Evolutionary conservation across 1,140 invertebrate genomes (phyloP), one percentile per base, ranked within the genome.

Genomic region (Batillaria attramentaria): DNA sequence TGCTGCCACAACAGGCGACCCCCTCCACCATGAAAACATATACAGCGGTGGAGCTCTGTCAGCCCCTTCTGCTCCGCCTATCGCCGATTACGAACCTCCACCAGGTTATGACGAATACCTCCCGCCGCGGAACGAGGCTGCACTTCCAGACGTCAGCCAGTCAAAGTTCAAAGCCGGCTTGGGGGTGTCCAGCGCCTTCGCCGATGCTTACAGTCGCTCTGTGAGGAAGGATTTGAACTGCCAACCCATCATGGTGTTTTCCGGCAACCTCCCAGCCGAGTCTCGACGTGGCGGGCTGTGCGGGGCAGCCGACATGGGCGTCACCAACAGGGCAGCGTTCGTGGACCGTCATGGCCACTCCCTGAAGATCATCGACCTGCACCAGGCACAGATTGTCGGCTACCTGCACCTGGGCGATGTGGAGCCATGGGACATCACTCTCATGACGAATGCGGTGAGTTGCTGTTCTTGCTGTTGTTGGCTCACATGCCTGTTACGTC

Each of bases 351-450:
- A 57, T 33, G 57, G 35, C 50, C 72, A 74, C 31, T 74, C 37
- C 3, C 18, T 60, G 2, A 74, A 57, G 13, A 60, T 57, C 37
- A 16, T 74, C 37, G 46, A 60, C 50, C 31, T 54, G 10, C 72
- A 33, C 72, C 28, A 42, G 20, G 41, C 50, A 2, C 42, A 54
- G 72, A 20, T 73, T 37, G 33, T 73, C 28, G 43, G 72, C 24
- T 57, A 31, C 43, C 42, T 54, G 3, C 72, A 73, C 72, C 43
- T 50, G 31, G 50, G 72, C 20, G 35, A 74, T n/a, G 6, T 41
- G 24, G 60, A 76, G 43, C 74, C 60, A 24, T 76, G 74, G 60
- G 57, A 76, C 28, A 35, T 54, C 18, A 73, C 72, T 33, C 43
- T 43, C 13, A 31, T 73, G 3, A 33, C 28, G 8, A 35, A 8